Evolutionary conservation across 2,888 invertebrate species (phyloP).

Genomic region (Opisthograptis luteolata): DNA sequence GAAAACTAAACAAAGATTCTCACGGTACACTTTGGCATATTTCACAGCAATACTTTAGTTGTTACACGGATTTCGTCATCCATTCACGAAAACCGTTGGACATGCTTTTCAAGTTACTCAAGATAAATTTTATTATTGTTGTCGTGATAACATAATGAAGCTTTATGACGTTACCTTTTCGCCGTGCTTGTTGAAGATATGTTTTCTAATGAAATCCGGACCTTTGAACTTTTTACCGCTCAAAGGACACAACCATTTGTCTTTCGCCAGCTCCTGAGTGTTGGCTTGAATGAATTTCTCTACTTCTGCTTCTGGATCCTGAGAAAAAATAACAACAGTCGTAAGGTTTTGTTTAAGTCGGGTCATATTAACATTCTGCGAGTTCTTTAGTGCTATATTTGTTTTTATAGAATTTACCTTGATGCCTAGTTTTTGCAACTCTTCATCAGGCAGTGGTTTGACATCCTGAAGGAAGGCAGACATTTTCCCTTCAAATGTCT

Average conservation of each 20-base stretch:
- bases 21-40: slow-evolving; percentile 8
- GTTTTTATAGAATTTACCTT: slow-evolving; percentile 85
- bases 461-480: slow-evolving; percentile 93
- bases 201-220: slow-evolving; percentile 99
- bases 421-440: slow-evolving; percentile 92
- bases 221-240: slow-evolving; percentile 99
- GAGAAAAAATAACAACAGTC: slow-evolving; percentile 40
- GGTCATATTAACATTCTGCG: too few relatives aligned
- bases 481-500: slow-evolving; percentile 96
- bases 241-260: slow-evolving; percentile 99
- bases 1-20: slow-evolving; percentile 6
- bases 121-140: neutral
- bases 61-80: slow-evolving; percentile 5
- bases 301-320: slow-evolving; percentile 88
- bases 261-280: slow-evolving; percentile 98
- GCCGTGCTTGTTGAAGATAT: slow-evolving; percentile 98
- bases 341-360: too few relatives aligned
- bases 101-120: neutral
- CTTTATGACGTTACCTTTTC: slow-evolving; percentile 87
- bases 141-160: neutral
- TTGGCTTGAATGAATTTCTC: slow-evolving; percentile 98
- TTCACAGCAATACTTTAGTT: slow-evolving; percentile 3
- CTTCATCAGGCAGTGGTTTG: slow-evolving; percentile 88
- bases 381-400: too few relatives aligned
- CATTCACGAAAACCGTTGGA: slow-evolving; percentile 2